These are phyloP conservation scores for Ganaspis sp. DNA, from an alignment of 1,140 invertebrate genomes.

Conservation along the genomic window DNA sequence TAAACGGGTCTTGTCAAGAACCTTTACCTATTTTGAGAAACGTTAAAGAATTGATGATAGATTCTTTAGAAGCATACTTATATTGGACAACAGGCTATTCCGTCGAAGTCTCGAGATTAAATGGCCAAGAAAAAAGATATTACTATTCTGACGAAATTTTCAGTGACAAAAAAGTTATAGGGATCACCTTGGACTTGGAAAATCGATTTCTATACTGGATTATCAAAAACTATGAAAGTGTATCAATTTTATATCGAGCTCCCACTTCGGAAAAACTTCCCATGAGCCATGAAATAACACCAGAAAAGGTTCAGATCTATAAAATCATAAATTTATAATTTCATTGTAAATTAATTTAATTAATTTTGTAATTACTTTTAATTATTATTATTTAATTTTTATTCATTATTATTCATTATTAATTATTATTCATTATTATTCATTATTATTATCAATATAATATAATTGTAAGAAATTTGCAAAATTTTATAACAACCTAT, in stretches of 20 bases:
- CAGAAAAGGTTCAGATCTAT: conserved; percentile 66
- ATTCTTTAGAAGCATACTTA: conserved; percentile 87
- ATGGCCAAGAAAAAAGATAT: conserved; percentile 84
- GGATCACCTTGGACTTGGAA: conserved; percentile 87
- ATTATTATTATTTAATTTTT: too few relatives aligned
- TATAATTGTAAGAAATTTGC: too few relatives aligned
- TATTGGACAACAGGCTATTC: conserved; percentile 92
- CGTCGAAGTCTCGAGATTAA: conserved; percentile 86
- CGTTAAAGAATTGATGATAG: conserved; percentile 88
- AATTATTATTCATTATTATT: too few relatives aligned
- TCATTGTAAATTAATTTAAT: conserved; percentile 34
- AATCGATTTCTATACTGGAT: conserved; percentile 87
- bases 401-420: too few relatives aligned
- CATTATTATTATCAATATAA: too few relatives aligned
- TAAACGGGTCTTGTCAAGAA: conserved; percentile 83
- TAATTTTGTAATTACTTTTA: too few relatives aligned
- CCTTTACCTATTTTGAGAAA: conserved; percentile 86
- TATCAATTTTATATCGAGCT: conserved; percentile 83
- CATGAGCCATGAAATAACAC: conserved; percentile 67
- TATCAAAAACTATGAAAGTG: conserved; percentile 82
- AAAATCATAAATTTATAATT: not conserved
- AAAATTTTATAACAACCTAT: too few relatives aligned
- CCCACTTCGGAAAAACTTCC: conserved; percentile 78
- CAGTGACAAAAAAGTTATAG: conserved; percentile 89
- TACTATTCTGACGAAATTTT: conserved; percentile 87